Conservation (phyloP, 1,140 invertebrate species). For the Drosophila miranda region DNA sequence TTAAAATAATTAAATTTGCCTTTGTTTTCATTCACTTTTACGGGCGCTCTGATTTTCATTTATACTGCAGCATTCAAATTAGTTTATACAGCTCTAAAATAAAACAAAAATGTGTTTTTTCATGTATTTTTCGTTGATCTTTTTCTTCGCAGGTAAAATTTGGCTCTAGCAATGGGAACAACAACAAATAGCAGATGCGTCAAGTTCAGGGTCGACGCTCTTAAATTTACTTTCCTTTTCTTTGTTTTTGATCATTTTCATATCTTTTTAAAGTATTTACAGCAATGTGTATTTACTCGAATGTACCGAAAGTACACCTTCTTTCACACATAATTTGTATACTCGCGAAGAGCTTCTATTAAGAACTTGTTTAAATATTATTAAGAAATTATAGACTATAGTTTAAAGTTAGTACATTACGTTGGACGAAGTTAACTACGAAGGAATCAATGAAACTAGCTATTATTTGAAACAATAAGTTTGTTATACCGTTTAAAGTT, state of each 20-base stretch:
- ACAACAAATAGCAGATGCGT: background rate
- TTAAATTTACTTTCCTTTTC: conserved; percentile 8
- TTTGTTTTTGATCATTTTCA: background rate
- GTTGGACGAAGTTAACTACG: too few species aligned
- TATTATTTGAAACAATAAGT: too few species aligned
- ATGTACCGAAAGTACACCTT: too few species aligned
- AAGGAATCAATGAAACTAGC: too few species aligned
- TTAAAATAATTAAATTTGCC: conserved; percentile 44
- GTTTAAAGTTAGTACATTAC: too few species aligned
- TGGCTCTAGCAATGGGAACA: conserved; percentile 11
- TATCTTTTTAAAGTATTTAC: background rate
- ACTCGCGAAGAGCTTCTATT: too few species aligned
- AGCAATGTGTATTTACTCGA: too few species aligned
- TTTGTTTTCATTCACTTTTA: conserved; percentile 41
- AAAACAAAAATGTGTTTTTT: too few species aligned
- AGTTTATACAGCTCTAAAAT: conserved; percentile 47
- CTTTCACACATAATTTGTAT: too few species aligned
- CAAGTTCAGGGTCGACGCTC: conserved; percentile 38
- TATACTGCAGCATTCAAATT: conserved; percentile 39
- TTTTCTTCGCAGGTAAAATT: conserved; percentile 54
- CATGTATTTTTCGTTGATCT: conserved; percentile 33
- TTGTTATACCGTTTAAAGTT: too few species aligned
- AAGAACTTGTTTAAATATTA: too few species aligned
- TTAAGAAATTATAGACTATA: too few species aligned
- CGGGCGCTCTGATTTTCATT: conserved; percentile 37